These are phyloP conservation scores for Radopholus similis DNA, from an alignment of 1,140 invertebrate species.

Conservation along the genomic window DNA sequence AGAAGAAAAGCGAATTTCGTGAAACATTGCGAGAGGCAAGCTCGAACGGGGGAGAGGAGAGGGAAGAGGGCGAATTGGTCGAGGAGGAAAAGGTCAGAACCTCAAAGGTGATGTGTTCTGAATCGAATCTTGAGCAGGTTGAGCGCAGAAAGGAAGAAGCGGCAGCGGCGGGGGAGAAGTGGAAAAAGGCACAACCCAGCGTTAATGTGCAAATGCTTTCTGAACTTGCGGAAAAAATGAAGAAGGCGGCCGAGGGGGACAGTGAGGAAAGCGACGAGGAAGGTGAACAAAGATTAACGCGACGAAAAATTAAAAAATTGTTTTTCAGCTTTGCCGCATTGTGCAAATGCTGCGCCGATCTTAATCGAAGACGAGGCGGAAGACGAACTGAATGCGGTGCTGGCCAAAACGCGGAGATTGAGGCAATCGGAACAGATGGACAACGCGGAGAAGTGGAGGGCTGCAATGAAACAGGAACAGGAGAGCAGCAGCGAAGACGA, in stretches of 20 bases:
- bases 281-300: neutral
- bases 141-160: neutral
- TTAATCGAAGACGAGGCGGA: constrained; percentile 43
- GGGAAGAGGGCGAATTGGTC: constrained; percentile 41
- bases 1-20: neutral
- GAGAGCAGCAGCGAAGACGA: constrained; percentile 32
- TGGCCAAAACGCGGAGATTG: constrained; percentile 28
- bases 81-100: constrained; percentile 19
- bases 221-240: constrained; percentile 11
- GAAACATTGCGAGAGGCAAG: constrained; percentile 16
- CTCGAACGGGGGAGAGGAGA: neutral
- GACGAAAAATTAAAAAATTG: neutral
- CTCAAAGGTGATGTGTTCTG: neutral
- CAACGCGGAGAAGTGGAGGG: neutral
- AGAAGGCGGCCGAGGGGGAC: constrained; percentile 4
- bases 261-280: constrained; percentile 25
- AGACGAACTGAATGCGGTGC: constrained; percentile 33
- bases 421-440: constrained; percentile 21
- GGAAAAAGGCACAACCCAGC: neutral
- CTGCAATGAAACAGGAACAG: neutral
- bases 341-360: neutral
- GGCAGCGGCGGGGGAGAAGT: neutral
- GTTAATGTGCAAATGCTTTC: neutral
- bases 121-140: neutral
- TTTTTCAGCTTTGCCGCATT: neutral